Percentiles rank a stretch among this genome's conserved stretches.
Conservation (phyloP, 2,797 vertebrate species). For the Carduelis carduelis region DNA sequence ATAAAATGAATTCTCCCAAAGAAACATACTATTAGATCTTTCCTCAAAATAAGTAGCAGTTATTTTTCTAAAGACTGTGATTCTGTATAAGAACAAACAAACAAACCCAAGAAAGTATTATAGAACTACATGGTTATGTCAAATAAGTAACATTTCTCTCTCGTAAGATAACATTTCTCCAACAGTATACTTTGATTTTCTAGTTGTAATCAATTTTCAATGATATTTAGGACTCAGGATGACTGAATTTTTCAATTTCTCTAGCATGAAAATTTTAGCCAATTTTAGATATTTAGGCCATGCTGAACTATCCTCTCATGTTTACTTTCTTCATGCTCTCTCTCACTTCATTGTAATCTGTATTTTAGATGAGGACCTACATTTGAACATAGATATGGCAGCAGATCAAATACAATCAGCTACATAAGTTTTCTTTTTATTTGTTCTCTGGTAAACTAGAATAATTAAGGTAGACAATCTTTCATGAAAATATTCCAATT, state of each 20-base stretch:
- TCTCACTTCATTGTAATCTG: background rate
- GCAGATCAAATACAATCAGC: background rate
- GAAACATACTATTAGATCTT: background rate
- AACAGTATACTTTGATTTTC: background rate
- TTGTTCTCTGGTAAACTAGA: background rate
- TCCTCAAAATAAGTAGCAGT: background rate
- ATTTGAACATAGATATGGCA: background rate
- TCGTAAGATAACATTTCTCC: background rate
- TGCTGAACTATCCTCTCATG: background rate
- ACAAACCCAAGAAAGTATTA: background rate
- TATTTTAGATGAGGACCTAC: background rate
- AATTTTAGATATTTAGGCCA: background rate
- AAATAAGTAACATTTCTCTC: background rate
- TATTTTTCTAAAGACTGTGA: background rate
- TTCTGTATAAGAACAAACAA: background rate
- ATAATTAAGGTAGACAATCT: background rate
- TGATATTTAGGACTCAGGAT: background rate
- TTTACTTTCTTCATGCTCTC: background rate
- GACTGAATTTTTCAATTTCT: background rate
- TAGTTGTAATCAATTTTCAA: background rate
- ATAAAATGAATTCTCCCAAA: background rate
- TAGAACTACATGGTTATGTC: background rate
- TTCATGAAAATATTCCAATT: background rate
- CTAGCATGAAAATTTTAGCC: background rate
- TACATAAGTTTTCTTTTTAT: background rate